Conservation (phyloP, 2,888 invertebrate species). For the Lobophora halterata region DNA sequence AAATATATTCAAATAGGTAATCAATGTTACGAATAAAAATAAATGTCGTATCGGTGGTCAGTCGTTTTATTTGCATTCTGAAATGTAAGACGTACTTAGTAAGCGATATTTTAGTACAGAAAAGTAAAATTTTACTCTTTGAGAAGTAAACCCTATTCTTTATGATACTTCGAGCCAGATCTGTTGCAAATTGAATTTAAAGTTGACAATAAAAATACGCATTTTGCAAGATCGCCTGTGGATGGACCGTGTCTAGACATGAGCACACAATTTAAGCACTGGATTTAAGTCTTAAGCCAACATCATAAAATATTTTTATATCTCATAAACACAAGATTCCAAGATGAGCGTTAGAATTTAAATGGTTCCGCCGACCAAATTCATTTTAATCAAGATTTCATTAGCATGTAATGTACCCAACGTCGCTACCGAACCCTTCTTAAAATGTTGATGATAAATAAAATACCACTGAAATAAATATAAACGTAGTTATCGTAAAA, state of each 20-base stretch:
- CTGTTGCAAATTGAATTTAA: constrained; percentile 25
- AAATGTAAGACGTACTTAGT: too few relatives aligned
- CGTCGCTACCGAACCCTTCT: too few relatives aligned
- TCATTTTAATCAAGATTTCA: constrained; percentile 6
- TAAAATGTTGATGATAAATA: not conserved
- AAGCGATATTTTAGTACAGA: too few relatives aligned
- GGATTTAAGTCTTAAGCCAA: constrained; percentile 32
- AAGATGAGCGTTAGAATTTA: constrained; percentile 1
- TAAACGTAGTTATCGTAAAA: constrained; percentile 12
- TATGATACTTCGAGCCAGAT: too few relatives aligned
- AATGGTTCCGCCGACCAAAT: constrained; percentile 7
- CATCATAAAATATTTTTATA: constrained; percentile 31
- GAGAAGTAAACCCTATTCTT: too few relatives aligned
- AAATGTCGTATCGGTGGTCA: constrained; percentile 1
- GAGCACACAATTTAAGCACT: constrained; percentile 34
- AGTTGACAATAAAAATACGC: constrained; percentile 24
- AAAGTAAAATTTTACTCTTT: too few relatives aligned
- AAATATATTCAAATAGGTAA: constrained; percentile 16
- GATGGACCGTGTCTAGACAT: constrained; percentile 36
- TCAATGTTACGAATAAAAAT: not conserved
- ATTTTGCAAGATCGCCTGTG: constrained; percentile 22
- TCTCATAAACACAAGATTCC: constrained; percentile 19
- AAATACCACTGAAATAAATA: not conserved
- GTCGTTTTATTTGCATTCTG: constrained; percentile 5
- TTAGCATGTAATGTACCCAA: too few relatives aligned